Conservation (phyloP, 2,797 vertebrate species). For the Typhlichthys eigenmanni region DNA sequence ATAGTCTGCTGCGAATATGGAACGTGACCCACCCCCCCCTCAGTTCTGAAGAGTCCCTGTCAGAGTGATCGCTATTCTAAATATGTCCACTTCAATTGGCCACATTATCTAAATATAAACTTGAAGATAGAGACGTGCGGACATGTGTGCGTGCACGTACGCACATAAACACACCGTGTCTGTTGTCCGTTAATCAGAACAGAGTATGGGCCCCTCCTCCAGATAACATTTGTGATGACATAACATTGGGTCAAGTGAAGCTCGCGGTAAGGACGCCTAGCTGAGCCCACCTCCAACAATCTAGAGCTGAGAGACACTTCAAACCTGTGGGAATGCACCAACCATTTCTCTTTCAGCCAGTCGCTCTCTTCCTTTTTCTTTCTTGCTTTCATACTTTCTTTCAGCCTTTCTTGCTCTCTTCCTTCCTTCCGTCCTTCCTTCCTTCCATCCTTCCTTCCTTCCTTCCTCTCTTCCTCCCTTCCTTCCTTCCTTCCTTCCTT, state of each 20-base stretch:
- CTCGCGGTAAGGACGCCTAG: constrained; percentile 49
- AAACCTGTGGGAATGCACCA: background rate
- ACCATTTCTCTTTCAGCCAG: background rate
- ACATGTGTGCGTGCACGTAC: constrained; percentile 4
- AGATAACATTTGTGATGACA: constrained; percentile 64
- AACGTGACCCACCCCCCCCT: constrained; percentile 45
- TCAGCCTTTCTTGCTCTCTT: no score
- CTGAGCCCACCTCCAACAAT: constrained; percentile 58
- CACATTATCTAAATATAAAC: constrained; percentile 59
- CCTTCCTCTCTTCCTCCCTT: no score
- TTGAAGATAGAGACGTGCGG: background rate
- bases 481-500: no score
- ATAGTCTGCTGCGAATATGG: constrained; percentile 50
- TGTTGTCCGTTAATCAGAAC: constrained; percentile 59
- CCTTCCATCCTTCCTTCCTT: no score
- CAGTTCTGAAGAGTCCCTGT: constrained; percentile 32
- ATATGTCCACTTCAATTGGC: constrained; percentile 52
- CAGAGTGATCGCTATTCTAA: constrained; percentile 37
- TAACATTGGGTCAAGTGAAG: constrained; percentile 68
- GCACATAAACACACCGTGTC: constrained; percentile 36
- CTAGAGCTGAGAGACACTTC: constrained; percentile 29
- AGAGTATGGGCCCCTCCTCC: constrained; percentile 54
- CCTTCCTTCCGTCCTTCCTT: no score
- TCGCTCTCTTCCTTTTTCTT: background rate
- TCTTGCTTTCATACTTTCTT: no score